These are phyloP conservation scores for Rotaria macrura DNA, from an alignment of 2,888 invertebrate genomes.

Conservation along the genomic window DNA sequence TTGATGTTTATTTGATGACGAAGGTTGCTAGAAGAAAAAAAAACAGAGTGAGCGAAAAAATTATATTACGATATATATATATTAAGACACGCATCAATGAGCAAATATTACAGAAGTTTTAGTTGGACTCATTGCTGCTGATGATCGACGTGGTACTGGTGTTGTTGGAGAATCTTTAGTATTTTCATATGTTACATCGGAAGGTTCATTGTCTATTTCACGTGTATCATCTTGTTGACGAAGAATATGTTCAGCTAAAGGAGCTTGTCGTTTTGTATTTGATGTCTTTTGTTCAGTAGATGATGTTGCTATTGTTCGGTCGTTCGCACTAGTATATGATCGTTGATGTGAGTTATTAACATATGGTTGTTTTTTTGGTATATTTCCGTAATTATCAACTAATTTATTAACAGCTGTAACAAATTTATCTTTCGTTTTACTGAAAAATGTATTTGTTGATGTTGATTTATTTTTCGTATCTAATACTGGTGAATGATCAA, in stretches of 20 bases:
- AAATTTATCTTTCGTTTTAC: constrained; percentile 18
- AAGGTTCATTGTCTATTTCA: background rate
- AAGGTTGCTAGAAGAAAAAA: background rate
- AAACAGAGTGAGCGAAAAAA: background rate
- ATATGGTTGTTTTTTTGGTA: background rate
- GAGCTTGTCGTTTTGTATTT: background rate
- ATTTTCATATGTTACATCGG: background rate
- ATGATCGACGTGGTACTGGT: background rate
- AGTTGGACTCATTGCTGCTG: background rate
- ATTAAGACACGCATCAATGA: background rate
- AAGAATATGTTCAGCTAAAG: background rate
- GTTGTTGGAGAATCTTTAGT: background rate
- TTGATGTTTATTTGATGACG: background rate
- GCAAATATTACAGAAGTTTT: background rate
- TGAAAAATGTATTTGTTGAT: background rate
- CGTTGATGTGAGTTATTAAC: background rate
- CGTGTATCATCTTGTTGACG: background rate
- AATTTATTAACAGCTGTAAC: constrained; percentile 19
- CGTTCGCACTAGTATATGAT: background rate
- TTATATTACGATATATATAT: background rate
- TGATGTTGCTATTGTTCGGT: background rate
- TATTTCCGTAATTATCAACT: constrained; percentile 15
- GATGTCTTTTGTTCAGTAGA: background rate
- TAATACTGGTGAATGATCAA: background rate
- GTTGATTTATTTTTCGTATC: background rate